phyloP scores from a whole-genome alignment of 53 echinoderm and acorn worm species.

The Paelopatides confundens region DNA sequence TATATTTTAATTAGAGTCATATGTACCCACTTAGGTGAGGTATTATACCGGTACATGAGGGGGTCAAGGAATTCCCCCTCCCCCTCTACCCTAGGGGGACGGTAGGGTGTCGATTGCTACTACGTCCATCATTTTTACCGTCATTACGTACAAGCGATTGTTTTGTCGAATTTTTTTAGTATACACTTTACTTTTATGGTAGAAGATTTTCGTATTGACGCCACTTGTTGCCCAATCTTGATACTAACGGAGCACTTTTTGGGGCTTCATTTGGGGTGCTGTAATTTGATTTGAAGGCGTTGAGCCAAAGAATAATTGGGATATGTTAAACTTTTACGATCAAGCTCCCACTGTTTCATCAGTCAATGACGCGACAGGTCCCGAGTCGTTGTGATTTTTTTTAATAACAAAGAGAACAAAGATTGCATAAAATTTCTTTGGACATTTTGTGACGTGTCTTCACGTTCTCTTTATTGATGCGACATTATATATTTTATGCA shows the following conservation, averaged over 20 bases:
- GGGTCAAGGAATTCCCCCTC: slow-evolving; percentile 50
- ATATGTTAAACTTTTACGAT: slow-evolving; percentile 51
- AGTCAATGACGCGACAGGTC: slow-evolving; percentile 1
- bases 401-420: slow-evolving; percentile 35
- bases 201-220: neutral
- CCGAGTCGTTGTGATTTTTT: neutral
- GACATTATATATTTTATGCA: too few species aligned
- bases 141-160: neutral
- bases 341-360: slow-evolving; percentile 6
- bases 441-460: too few species aligned
- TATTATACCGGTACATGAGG: slow-evolving; percentile 2
- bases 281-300: slow-evolving; percentile 51
- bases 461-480: too few species aligned
- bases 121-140: neutral
- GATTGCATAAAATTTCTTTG: neutral
- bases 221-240: slow-evolving; percentile 38
- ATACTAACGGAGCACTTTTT: neutral
- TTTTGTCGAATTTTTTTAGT: neutral
- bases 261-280: neutral
- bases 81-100: slow-evolving; percentile 70
- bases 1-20: slow-evolving; percentile 26
- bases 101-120: slow-evolving; percentile 73
- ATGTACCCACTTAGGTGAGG: slow-evolving; percentile 46
- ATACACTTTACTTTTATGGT: slow-evolving; percentile 37
- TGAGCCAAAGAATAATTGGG: slow-evolving; percentile 32